Conservation (phyloP, 2,888 invertebrate genomes). For the Temnothorax ravouxi region DNA sequence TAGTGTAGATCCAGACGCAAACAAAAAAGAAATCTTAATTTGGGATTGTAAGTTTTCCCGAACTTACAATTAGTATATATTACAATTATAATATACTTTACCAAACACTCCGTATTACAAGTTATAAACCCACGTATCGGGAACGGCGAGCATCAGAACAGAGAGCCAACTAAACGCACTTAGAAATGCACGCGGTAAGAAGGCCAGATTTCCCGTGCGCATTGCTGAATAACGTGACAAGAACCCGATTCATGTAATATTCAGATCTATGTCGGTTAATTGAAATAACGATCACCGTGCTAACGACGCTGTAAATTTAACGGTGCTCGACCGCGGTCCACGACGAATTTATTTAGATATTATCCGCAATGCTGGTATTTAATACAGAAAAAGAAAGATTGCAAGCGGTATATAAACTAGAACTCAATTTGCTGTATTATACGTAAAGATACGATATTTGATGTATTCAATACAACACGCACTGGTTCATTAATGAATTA, state of each 20-base stretch:
- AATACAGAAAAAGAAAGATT: constrained; percentile 7
- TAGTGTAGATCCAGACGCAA: background rate
- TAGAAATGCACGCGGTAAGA: background rate
- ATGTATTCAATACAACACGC: background rate
- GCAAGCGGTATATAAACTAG: background rate
- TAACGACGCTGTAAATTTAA: constrained; percentile 9
- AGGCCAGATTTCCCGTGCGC: constrained; percentile 1
- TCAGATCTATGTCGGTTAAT: background rate
- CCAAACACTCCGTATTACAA: background rate
- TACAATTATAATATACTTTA: background rate
- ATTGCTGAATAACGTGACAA: background rate
- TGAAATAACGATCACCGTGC: constrained; percentile 1
- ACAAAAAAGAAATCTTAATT: background rate
- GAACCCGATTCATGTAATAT: constrained; percentile 23
- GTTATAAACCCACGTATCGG: background rate
- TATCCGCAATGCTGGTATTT: background rate
- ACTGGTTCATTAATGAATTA: background rate
- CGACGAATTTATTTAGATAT: background rate
- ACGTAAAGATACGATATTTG: background rate
- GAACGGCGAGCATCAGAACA: background rate
- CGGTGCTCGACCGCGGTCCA: background rate
- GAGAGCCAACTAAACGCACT: background rate
- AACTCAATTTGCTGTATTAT: background rate
- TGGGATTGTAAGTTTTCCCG: background rate
- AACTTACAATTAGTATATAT: background rate